Base-by-base conservation (phyloP, 2,113 vertebrate genomes). In the Xenopus tropicalis region DNA sequence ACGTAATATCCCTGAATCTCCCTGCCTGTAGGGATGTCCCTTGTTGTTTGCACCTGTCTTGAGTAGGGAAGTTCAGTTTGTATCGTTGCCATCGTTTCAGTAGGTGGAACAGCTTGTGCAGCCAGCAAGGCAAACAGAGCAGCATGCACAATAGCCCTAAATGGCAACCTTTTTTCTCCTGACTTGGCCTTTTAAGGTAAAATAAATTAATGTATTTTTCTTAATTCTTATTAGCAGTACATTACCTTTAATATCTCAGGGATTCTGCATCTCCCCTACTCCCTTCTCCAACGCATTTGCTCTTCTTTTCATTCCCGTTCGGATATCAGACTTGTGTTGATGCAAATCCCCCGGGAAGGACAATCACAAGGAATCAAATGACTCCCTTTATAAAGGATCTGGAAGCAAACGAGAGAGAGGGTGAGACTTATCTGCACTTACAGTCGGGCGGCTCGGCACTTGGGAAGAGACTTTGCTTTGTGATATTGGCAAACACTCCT, bases 331-430 rank as follows among this genome's bases (percentile, higher is more conserved):
- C 22, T 69, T 23, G 14, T 61, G 13, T 29, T 58, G 52, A 24
- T 57, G 19, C 52, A 29, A 25, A 62, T 43, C 71, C 16, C 56
- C n/a, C 17, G 72, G 72, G 64, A 61, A 48, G 63, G 19, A 29
- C 37, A 23, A 14, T 61, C 64, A 46, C 19, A 48, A 17, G 16
- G 46, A 51, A 23, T 24, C 19, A 21, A 68, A 44, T 44, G 72
- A 21, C 21, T 24, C 44, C 56, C 29, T 52, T 68, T 52, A 58
- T 68, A 2, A 44, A 58, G 51, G 61, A 58, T 57, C 48, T 19
- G 17, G 19, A 43, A 19, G 1, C n/a, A 17, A 48, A 58, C 65
- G 24, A 37, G 13, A 12, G n/a, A 48, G 46, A 48, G 4, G 14
- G 16, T 10, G 46, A 48, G 6, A 37, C 29, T 37, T 46, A 42